Base-by-base conservation (phyloP, 2,797 vertebrate genomes). In the Molossus molossus region DNA sequence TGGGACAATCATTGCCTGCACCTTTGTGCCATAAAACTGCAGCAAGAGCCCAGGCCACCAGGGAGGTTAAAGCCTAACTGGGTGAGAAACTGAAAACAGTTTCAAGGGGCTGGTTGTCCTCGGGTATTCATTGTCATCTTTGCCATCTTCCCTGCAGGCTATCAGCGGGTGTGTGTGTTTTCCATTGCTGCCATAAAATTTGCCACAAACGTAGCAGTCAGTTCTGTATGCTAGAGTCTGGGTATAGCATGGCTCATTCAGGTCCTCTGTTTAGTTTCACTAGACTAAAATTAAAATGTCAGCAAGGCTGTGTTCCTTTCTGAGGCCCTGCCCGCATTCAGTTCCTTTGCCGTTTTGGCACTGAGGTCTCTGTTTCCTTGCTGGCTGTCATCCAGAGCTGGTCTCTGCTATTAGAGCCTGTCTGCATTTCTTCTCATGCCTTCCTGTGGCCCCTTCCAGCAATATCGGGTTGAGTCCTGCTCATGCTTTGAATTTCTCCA, bases 231-330 rank as follows among this genome's bases (percentile, higher is more conserved):
- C 37, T 8, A 65, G 55, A 85, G 67, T 33, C 57, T 60, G 37
- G 21, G 20, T 20, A 33, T 1, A 55, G 7, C 11, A 15, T 73
- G n/a, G 25, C 45, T 94, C 57, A 20, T 65, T 65, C 45, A 45
- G 53, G 57, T 40, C 58, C 48, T 92, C 80, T 81, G 64, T 79
- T 87, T 80, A 60, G 62, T 64, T 60, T 97, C 67, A 37, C 27
- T n/a, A 81, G 60, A 53, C 62, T 94, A 53, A 83, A 94, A 93
- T 92, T 48, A 50, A 77, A 76, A 67, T 69, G 18, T 72, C 70
- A 91, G 20, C 45, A 70, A 75, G 33, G 27, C n/a, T 67, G 11
- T 79, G 14, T 13, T 73, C 45, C 86, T 91, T 92, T n/a, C 65
- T 62, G 55, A 94, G 73, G n/a, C 73, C 15, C 33, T 83, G 50